phyloP scores from a whole-genome alignment of 2,113 vertebrate species.

The Brienomyrus longianalis region DNA sequence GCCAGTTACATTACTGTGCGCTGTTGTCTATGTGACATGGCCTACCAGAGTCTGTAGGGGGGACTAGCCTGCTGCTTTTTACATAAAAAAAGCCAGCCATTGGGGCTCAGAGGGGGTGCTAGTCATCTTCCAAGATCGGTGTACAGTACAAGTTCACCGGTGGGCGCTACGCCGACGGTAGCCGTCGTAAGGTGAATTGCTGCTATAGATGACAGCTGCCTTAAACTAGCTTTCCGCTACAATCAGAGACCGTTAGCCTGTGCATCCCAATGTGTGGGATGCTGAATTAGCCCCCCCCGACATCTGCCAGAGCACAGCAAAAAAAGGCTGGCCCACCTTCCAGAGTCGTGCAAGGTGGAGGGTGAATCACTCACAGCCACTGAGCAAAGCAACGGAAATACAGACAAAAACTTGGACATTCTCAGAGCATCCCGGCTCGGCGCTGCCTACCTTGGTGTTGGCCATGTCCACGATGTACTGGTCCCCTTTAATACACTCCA shows the following conservation, averaged over 20 bases:
- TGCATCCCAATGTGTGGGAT: background rate
- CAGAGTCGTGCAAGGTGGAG: background rate
- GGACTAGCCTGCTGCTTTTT: background rate
- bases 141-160: background rate
- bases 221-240: background rate
- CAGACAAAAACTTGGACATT: background rate
- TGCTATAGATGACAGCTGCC: background rate
- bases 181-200: background rate
- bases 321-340: background rate
- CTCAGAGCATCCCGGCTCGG: background rate
- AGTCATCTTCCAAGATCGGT: background rate
- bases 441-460: slow-evolving; percentile 80
- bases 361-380: background rate
- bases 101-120: background rate
- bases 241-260: background rate
- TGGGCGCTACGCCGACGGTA: background rate
- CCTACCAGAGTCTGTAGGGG: background rate
- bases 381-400: background rate
- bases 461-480: slow-evolving; percentile 98
- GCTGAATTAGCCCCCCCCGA: background rate
- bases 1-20: background rate
- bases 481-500: slow-evolving; percentile 94
- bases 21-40: background rate
- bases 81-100: background rate
- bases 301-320: background rate